Percentiles rank a stretch among this genome's conserved stretches.
Conservation (phyloP, 2,113 vertebrate species). For the Urocolius indicus region DNA sequence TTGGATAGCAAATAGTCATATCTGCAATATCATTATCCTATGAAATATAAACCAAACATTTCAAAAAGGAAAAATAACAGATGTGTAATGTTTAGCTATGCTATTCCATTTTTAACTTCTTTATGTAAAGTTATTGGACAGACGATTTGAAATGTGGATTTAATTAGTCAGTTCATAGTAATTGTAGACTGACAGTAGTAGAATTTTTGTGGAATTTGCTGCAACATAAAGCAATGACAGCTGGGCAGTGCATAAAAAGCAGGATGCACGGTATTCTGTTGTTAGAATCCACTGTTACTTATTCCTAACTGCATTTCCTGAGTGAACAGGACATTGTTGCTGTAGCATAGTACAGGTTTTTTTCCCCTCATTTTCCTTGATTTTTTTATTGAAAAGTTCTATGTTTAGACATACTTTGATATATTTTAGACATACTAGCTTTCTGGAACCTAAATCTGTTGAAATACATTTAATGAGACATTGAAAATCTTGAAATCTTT, state of each 20-base stretch:
- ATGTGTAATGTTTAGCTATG: neutral
- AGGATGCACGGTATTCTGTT: neutral
- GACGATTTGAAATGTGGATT: neutral
- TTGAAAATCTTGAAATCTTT: neutral
- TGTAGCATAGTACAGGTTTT: neutral
- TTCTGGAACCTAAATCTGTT: neutral
- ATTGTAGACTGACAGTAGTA: neutral
- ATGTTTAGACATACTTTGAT: neutral
- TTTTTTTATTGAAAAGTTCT: neutral
- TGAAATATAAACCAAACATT: slow-evolving; percentile 3
- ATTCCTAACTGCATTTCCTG: neutral
- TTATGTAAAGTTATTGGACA: neutral
- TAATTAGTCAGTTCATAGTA: slow-evolving; percentile 3
- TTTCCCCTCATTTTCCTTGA: neutral
- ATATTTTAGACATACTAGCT: neutral
- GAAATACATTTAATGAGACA: neutral
- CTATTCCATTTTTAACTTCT: neutral
- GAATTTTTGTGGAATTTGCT: neutral
- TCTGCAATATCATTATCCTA: neutral
- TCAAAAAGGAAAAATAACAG: slow-evolving; percentile 9
- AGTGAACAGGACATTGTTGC: neutral
- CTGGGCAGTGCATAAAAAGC: neutral
- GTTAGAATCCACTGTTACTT: neutral
- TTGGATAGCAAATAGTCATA: neutral
- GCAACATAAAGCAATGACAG: neutral